These are phyloP conservation scores for Spodoptera exigua DNA, from an alignment of 2,888 invertebrate genomes.

Conservation along the genomic window DNA sequence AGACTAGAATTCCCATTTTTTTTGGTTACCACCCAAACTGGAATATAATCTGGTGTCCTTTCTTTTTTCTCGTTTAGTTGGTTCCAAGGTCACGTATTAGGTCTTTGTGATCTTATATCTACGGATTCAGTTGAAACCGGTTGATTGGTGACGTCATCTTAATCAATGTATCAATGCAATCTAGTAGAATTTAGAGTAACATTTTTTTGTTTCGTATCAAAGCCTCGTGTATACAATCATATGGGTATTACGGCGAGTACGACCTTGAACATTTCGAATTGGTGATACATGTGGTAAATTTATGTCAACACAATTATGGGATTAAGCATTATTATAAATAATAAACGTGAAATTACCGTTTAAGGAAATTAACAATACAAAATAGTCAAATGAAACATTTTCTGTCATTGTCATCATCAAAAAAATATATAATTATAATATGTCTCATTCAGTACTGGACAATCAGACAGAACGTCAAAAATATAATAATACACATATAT, in stretches of 20 bases:
- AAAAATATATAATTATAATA: not conserved
- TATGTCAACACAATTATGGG: too few relatives aligned
- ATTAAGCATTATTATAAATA: not conserved
- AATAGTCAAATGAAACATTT: too few relatives aligned
- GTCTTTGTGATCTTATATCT: constrained; percentile 46
- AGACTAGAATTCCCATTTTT: constrained; percentile 41
- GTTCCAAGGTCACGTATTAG: constrained; percentile 45
- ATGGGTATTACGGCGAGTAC: too few relatives aligned
- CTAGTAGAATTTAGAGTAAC: constrained; percentile 28
- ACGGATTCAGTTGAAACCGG: constrained; percentile 45
- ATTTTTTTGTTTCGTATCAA: constrained; percentile 15
- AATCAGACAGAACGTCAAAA: constrained; percentile 3
- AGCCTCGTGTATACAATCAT: not conserved
- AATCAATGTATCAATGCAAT: constrained; percentile 19
- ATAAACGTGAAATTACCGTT: too few relatives aligned
- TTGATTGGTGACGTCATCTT: constrained; percentile 48
- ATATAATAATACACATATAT: too few relatives aligned
- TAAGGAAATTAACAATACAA: too few relatives aligned
- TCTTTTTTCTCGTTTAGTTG: constrained; percentile 42
- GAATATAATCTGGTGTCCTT: constrained; percentile 29
- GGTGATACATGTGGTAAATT: too few relatives aligned
- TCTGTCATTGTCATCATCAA: too few relatives aligned
- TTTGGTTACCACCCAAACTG: constrained; percentile 15
- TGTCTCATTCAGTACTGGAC: constrained; percentile 2
- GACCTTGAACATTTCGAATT: too few relatives aligned